phyloP scores from a whole-genome alignment of 2,888 invertebrate species.

The Stenodera caucasica region DNA sequence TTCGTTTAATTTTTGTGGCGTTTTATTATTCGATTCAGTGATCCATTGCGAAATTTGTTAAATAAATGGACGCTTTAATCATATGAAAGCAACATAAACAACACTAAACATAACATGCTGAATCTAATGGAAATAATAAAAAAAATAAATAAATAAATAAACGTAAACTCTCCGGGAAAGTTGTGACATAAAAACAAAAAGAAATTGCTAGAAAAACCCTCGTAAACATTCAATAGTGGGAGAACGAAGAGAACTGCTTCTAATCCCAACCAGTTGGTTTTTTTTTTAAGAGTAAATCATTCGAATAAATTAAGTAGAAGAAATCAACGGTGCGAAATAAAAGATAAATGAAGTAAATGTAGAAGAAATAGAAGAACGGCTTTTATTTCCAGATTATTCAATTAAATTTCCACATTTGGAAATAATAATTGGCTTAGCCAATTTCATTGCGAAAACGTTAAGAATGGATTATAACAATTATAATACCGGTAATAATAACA shows the following conservation, averaged over 20 bases:
- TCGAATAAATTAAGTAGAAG: constrained; percentile 24
- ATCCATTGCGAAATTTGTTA: background rate
- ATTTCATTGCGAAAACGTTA: constrained; percentile 15
- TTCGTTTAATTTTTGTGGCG: background rate
- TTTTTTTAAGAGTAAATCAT: constrained; percentile 20
- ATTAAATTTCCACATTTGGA: constrained; percentile 14
- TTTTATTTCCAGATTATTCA: constrained; percentile 18
- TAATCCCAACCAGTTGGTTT: no score
- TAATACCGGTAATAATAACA: no score
- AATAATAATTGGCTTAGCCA: constrained; percentile 18
- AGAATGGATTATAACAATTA: no score
- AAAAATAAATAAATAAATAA: no score
- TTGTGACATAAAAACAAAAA: background rate
- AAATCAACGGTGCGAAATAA: constrained; percentile 11
- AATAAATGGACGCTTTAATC: background rate
- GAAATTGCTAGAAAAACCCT: background rate
- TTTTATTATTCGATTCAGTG: background rate
- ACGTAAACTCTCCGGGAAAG: background rate
- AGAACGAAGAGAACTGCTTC: background rate
- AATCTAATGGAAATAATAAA: no score
- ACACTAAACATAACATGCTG: background rate
- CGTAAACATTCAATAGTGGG: background rate
- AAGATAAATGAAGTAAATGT: background rate
- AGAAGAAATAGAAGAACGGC: background rate
- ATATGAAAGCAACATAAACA: background rate